Base-by-base conservation (phyloP, 2,113 vertebrate genomes). In the Etheostoma cragini region DNA sequence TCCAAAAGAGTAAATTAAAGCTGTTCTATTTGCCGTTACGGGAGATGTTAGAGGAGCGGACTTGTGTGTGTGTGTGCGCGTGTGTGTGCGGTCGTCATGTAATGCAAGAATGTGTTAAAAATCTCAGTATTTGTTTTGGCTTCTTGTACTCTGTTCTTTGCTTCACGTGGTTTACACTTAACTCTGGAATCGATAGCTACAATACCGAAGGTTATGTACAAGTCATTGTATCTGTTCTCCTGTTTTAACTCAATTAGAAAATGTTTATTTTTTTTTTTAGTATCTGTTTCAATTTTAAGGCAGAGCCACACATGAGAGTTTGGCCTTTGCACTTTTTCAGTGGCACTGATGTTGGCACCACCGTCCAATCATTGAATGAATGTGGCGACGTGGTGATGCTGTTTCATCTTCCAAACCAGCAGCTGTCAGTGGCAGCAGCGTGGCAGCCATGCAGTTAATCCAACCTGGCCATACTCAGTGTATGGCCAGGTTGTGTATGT, bases 151-250 rank as follows among this genome's bases (percentile, higher is more conserved):
- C 72, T 78, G 66, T 75, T 90, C 78, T 83, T 76, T 87, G 81
- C 73, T 86, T 88, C 87, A 88, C 76, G 79, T 86, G 90, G 91
- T 94, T 94, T 94, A 92, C 90, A 91, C 77, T 84, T 85, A 79
- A 81, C 81, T 87, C 85, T 92, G 87, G 66, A 89, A 83, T 81
- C 54, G 3, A 79, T 68, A 54, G 79, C 83, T 88, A 77, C 83
- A 82, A 71, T 79, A 87, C 76, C 64, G 11, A 70, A 86, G 69
- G 19, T 81, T 67, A 75, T 69, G 68, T 64, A 77, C 50, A 6
- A 50, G 57, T 86, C 66, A 76, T 87, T n/a, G 21, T n/a, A 49
- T 68, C 67, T 58, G 45, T 83, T 78, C 38, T 82, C 66, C 71
- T 61, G 38, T 87, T 86, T 76, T 62, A 64, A 76, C 77, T 84